Conservation (phyloP, 2,113 vertebrate species). For the Corvus moneduloides region DNA sequence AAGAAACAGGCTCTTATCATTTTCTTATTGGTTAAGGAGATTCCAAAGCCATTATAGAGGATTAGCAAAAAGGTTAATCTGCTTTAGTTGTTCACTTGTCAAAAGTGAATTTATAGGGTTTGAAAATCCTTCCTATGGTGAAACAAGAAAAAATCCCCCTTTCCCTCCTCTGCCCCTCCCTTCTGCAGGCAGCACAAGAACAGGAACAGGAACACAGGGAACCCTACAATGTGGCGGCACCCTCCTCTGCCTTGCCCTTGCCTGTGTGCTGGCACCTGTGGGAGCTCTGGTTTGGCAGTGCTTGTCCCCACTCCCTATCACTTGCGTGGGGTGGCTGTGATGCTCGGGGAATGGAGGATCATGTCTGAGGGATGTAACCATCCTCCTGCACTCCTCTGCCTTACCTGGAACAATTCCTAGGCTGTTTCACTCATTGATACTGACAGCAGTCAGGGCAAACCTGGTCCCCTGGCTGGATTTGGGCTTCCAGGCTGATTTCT, state of each 20-base stretch:
- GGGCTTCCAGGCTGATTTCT: not conserved
- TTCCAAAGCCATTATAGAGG: constrained; percentile 88
- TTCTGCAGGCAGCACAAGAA: not conserved
- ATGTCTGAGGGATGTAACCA: accelerated
- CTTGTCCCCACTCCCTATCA: not conserved
- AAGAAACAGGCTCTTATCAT: constrained; percentile 75
- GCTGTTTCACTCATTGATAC: not conserved
- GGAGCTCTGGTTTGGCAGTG: not conserved
- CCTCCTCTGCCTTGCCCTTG: not conserved
- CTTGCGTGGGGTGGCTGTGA: accelerated
- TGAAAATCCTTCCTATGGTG: constrained; percentile 46
- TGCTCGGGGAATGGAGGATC: not conserved
- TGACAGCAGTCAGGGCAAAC: not conserved
- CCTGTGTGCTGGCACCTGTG: not conserved
- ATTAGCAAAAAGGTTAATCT: constrained; percentile 86
- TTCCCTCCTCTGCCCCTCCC: not conserved
- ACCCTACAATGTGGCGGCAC: not conserved
- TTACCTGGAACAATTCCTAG: not conserved
- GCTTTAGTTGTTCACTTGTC: constrained; percentile 77
- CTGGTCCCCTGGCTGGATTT: not conserved
- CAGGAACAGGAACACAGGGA: not conserved
- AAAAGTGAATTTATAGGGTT: constrained; percentile 67
- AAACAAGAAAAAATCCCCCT: not conserved
- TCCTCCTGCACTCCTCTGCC: not conserved
- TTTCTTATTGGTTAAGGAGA: constrained; percentile 76